phyloP scores from a whole-genome alignment of 1,140 invertebrate genomes.

The Homalodisca vitripennis region DNA sequence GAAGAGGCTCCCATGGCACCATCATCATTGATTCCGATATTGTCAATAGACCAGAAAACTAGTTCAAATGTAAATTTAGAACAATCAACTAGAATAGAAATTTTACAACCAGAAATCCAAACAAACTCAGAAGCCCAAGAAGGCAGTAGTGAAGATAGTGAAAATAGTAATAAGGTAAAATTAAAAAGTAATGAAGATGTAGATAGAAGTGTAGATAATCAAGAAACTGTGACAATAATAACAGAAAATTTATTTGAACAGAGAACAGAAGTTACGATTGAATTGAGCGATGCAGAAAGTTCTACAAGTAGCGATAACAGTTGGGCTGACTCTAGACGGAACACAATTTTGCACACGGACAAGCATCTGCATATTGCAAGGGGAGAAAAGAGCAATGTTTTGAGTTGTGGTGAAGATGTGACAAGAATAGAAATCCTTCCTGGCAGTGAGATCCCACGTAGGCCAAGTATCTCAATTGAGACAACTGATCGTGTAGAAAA shows the following conservation, averaged over 20 bases:
- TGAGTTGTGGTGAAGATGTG: conserved; percentile 28
- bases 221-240: conserved; percentile 31
- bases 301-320: conserved; percentile 35
- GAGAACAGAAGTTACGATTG: conserved; percentile 29
- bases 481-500: conserved; percentile 38
- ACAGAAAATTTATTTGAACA: conserved; percentile 26
- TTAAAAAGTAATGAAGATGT: conserved; percentile 22
- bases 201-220: conserved; percentile 27
- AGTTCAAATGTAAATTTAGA: no score
- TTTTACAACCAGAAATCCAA: not conserved
- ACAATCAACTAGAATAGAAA: conserved; percentile 17
- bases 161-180: not conserved
- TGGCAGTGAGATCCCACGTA: conserved; percentile 37
- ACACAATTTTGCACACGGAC: conserved; percentile 38
- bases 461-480: conserved; percentile 44
- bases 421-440: conserved; percentile 39
- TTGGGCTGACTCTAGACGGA: conserved; percentile 41
- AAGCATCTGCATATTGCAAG: not conserved
- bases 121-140: not conserved
- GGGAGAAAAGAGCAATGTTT: not conserved
- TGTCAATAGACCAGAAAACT: no score
- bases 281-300: conserved; percentile 34
- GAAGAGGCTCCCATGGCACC: no score
- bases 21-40: no score
- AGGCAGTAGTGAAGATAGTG: not conserved